Evolutionary conservation across 1,140 invertebrate genomes (phyloP), one percentile per base, ranked within the genome.

Genomic region (Aphis gossypii): DNA sequence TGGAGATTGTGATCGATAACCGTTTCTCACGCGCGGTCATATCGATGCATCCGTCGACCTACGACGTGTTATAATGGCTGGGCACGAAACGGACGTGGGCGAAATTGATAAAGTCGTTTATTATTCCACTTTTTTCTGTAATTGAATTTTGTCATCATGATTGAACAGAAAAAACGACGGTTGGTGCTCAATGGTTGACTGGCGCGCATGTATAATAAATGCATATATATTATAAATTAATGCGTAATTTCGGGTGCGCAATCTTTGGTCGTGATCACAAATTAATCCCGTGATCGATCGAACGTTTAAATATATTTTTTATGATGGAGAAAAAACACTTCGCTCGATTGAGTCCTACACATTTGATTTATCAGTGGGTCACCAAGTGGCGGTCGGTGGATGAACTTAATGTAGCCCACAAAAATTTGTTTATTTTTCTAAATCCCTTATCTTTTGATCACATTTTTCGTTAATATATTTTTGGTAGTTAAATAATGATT

Each of bases 111-210:
- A 89, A 91, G 90, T 91, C 54, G 90, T 60, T 91, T 91, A 54
- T 38, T 89, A 48, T 89, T 86, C 46, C 30, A 30, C 9, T 30
- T 41, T 38, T 89, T 90, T 56, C 68, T 68, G 41, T 92, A 92
- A 92, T 92, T 92, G 90, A 92, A 92, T 92, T 92, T 92, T 92
- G 68, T 92, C 90, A 92, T 92, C 90, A 20, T 92, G 90, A 92
- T 92, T 35, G 41, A 92, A 92, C 44, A 82, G 30, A 92, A 92
- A 68, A 89, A 83, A 54, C 86, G 48, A 54, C 21, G 46, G 41
- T 51, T 7, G 18, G 14, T 51, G n/a, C 18, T 11, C n/a, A 54
- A 89, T 89, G 51, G 35, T 54, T 20, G 46, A 54, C 41, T 35
- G 87, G n/a, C 11, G 41, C 4, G 25, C 41, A n/a, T 46, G n/a